Evolutionary conservation across 2,797 vertebrate genomes (phyloP), one percentile per base, ranked within the genome.

Genomic region (Enteromius treurensis): DNA sequence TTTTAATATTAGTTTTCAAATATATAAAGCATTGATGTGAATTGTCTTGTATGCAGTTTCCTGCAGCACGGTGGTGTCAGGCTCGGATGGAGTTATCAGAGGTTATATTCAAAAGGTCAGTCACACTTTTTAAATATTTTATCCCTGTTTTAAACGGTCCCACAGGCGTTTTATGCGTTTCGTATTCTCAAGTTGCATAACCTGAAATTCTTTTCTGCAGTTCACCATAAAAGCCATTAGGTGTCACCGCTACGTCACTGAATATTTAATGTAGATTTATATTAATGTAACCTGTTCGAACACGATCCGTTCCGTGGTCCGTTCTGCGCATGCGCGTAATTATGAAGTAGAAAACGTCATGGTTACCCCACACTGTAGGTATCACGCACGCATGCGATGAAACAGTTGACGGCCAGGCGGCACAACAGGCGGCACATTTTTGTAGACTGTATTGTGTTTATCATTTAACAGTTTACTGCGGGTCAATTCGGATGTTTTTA

Each of bases 101-200:
- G 71, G 71, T 69, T 80, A 8, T 60, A 84, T 15, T 85, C 82
- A 42, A 83, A 73, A 79, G 87, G 90, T 89, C 29, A 85, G 89
- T 82, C 17, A 64, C 13, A 60, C 10, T 15, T 58, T 19, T 37
- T 29, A 71, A 15, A 17, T 17, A 29, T 29, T 14, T 26, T 17
- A 23, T 71, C 5, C 14, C 10, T 45, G 2, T 29, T 10, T 42
- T 62, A 32, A 64, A 17, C 13, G 5, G 5, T 64, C 60, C 14
- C 26, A 47, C 17, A 21, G 17, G 10, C 1, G 4, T 10, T 37
- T 60, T n/a, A 11, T 76, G 21, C 26, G 3, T 51, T 55, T 19
- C 8, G 1, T 5, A 9, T 15, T 67, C 5, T 17, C 1, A 32
- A 64, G 45, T 47, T 47, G 45, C 45, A 47, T 3, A n/a, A 55